These are phyloP conservation scores for Mesocentrotus franciscanus DNA, from an alignment of 53 echinoderm and acorn worm genomes.

Conservation along the genomic window DNA sequence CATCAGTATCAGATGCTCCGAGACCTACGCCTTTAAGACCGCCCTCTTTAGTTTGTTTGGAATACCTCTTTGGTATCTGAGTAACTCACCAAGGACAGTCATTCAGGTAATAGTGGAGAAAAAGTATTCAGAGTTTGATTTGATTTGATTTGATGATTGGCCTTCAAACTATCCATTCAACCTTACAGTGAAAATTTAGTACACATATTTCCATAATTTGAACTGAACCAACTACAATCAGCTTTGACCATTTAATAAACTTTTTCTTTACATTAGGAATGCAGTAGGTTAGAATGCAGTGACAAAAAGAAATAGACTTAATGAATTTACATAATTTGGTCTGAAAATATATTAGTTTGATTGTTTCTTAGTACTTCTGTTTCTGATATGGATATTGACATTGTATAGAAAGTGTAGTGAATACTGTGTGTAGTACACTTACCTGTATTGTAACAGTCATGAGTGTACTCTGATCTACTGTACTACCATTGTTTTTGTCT, in stretches of 20 bases:
- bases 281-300: too few relatives aligned
- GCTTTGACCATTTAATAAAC: too few relatives aligned
- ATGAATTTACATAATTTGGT: too few relatives aligned
- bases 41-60: slow-evolving; percentile 94
- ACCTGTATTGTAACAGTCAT: background rate
- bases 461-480: background rate
- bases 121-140: too few relatives aligned
- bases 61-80: slow-evolving; percentile 93
- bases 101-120: slow-evolving; percentile 78
- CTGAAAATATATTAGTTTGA: background rate
- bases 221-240: too few relatives aligned
- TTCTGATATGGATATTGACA: too few relatives aligned
- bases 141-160: background rate
- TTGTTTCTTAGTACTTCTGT: too few relatives aligned
- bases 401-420: background rate
- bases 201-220: too few relatives aligned
- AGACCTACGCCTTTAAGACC: slow-evolving; percentile 91
- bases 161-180: background rate
- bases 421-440: background rate
- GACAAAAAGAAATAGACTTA: too few relatives aligned
- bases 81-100: slow-evolving; percentile 89
- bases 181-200: too few relatives aligned
- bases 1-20: slow-evolving; percentile 88
- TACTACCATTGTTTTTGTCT: background rate
- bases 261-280: too few relatives aligned